These are phyloP conservation scores for Halocynthia aurantium DNA, from an alignment of 23 tunicate species.

Conservation along the genomic window DNA sequence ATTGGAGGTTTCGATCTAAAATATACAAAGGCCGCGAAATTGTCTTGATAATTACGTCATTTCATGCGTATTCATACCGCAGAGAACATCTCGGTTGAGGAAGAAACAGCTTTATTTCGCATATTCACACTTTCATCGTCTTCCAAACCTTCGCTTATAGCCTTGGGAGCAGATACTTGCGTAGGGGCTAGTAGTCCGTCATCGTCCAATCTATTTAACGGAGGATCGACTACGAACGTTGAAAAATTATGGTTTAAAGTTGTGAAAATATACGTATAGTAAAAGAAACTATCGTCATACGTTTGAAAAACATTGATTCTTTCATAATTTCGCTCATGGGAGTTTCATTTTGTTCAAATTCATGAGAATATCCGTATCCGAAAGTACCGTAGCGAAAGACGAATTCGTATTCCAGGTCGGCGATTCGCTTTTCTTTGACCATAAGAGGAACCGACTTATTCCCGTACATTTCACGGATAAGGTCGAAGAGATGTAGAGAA, in stretches of 20 bases:
- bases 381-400: slow-evolving; percentile 66
- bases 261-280: background rate
- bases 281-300: slow-evolving; percentile 5
- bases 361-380: slow-evolving; percentile 86
- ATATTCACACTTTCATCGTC: slow-evolving; percentile 2
- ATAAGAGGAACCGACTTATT: slow-evolving; percentile 32
- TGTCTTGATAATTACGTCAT: background rate
- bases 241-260: background rate
- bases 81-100: background rate
- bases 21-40: background rate
- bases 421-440: slow-evolving; percentile 51
- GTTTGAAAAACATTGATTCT: slow-evolving; percentile 65
- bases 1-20: slow-evolving; percentile 30
- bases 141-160: slow-evolving; percentile 3
- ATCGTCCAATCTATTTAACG: slow-evolving; percentile 34
- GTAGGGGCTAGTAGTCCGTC: slow-evolving; percentile 42
- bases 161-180: slow-evolving; percentile 24
- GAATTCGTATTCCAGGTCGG: slow-evolving; percentile 53
- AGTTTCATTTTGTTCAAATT: slow-evolving; percentile 34
- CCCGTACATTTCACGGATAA: slow-evolving; percentile 52
- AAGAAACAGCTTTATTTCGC: background rate
- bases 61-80: background rate
- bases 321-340: slow-evolving; percentile 34
- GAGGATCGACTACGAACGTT: slow-evolving; percentile 11
- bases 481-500: slow-evolving; percentile 39